Conservation (phyloP, 2,888 invertebrate species). For the Cecidostiba fungosa region DNA sequence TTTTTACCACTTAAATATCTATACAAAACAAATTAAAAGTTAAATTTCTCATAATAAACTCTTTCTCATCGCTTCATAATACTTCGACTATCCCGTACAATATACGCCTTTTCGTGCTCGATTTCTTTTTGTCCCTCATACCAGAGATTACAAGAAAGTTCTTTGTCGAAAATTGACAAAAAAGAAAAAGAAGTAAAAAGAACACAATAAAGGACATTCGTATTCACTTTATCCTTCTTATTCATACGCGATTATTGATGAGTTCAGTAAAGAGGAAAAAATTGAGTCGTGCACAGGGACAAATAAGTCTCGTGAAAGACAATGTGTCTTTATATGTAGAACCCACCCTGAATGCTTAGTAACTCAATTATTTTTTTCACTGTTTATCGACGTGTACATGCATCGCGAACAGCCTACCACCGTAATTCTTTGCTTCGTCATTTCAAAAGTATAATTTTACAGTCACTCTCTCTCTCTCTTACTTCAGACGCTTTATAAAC, state of each 20-base stretch:
- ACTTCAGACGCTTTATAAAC: conserved; percentile 25
- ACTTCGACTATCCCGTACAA: conserved; percentile 25
- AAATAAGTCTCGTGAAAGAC: conserved; percentile 40
- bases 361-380: conserved; percentile 8
- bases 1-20: conserved; percentile 53
- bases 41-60: no score
- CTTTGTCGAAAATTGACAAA: neutral
- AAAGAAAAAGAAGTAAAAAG: conserved; percentile 22
- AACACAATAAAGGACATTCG: neutral
- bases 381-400: conserved; percentile 39
- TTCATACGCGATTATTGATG: neutral
- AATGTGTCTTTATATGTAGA: neutral
- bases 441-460: conserved; percentile 23
- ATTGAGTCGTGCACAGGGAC: conserved; percentile 25
- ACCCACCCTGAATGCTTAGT: neutral
- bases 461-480: conserved; percentile 18
- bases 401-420: conserved; percentile 34
- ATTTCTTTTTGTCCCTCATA: conserved; percentile 9
- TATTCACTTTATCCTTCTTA: conserved; percentile 1
- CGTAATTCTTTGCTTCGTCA: conserved; percentile 9
- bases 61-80: conserved; percentile 17
- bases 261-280: conserved; percentile 24
- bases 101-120: neutral
- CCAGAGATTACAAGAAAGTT: conserved; percentile 25
- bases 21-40: conserved; percentile 52